Base-by-base conservation (phyloP, 2,797 vertebrate genomes). In the Tangara arthus region DNA sequence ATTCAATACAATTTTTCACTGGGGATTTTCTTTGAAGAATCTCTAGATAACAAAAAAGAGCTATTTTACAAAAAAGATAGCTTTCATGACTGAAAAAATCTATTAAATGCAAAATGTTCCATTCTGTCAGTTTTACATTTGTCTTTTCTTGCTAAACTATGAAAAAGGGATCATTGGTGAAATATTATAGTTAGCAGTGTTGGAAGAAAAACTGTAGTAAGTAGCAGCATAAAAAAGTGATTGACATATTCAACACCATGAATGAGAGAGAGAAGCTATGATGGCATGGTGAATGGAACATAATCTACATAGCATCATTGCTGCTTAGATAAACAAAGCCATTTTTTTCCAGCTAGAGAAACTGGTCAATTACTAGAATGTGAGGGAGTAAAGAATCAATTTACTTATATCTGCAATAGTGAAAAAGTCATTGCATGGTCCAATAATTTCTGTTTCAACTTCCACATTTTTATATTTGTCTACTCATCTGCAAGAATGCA, bases 1-100 rank as follows among this genome's bases (percentile, higher is more conserved):
- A 55, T 85, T 87, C 41, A 52, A 78, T 69, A 95, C 39, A 75
- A n/a, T 72, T 94, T 91, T 95, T 89, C 42, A 5, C 88, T 79
- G 55, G 82, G 60, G 47, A 26, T 65, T 57, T 93, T 86, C 92
- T 86, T 21, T 83, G 69, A 55, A 82, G 57, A 91, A 90, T 75
- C 24, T 95, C 47, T 73, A 93, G 87, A 53, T 79, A 93, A 95
- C 17, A 89, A 79, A 64, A 71, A 83, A 79, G 37, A 75, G 37
- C 35, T 37, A 61, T 81, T 96, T 87, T 46, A 78, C 70, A 39
- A 60, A 77, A 92, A 84, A 79, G 73, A 80, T 73, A 92, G 92
- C 53, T 44, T 37, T 77, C 49, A 44, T 77, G 27, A 64, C 59
- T 60, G 61, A 90, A 91, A 93, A 87, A 59, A 65, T 8, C 65